Base-by-base conservation (phyloP, 1,140 invertebrate species). In the Drosophila obscura region DNA sequence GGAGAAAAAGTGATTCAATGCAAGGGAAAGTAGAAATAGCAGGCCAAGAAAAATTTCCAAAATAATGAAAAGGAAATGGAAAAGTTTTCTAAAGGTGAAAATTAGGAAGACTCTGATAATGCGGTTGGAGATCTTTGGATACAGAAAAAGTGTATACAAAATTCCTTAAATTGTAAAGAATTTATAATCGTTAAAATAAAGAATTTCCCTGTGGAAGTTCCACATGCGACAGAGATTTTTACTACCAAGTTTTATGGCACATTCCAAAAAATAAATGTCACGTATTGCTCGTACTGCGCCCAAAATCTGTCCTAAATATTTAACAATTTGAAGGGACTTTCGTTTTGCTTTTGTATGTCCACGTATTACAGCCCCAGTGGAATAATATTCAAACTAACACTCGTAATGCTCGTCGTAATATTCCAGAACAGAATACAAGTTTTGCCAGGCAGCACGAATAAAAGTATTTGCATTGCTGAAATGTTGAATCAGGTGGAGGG, bases 401-500 rank as follows among this genome's bases (percentile, higher is more conserved):
- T 53, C 11, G 50, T 16, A 13, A 8, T 35, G 11, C 35, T 62
- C 11, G 50, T 62, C 11, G 50, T 16, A 13, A 8, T 39, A 39
- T 39, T 39, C 35, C 35, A 22, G 13, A 19, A 24, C 22, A 19
- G 19, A 19, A 19, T 8, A 41, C 19, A 9, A 24, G 4, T 63
- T 46, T 35, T 43, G 19, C 2, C 31, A 35, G 9, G 11, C 9
- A 39, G 35, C 13, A 13, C 31, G 31, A 52, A 44, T 39, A 19
- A 1, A 19, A 1, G 51, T 53, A 26, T 49, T 68, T 68, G 64
- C 61, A 52, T 65, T 43, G 16, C 49, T 22, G 46, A 35, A 44
- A 8, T 75, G 68, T 75, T 75, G 53, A 67, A 59, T 35, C 73
- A 75, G 73, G 53, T 75, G 73, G 49, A 51, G 39, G 22, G 22